Conservation (phyloP, 2,113 vertebrate species). For the Marmota monax region DNA sequence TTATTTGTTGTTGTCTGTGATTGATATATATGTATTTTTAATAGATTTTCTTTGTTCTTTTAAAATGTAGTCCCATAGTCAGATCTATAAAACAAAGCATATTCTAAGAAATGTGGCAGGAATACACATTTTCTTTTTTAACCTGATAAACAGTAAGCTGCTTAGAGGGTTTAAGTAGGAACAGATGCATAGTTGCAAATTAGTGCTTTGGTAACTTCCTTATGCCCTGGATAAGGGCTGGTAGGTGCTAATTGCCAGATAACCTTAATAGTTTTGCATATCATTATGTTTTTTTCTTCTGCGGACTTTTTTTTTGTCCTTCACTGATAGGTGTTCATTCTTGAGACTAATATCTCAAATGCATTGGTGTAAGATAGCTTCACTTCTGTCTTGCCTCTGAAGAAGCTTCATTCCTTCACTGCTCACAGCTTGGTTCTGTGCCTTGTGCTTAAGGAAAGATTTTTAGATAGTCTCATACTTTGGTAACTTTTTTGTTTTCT, state of each 20-base stretch:
- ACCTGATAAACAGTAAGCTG: neutral
- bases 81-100: neutral
- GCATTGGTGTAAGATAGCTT: neutral
- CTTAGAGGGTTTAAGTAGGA: neutral
- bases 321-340: neutral
- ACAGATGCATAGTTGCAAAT: neutral
- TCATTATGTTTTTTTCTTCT: slow-evolving; percentile 7
- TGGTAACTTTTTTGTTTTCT: neutral
- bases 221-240: neutral
- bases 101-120: neutral
- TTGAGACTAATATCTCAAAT: neutral
- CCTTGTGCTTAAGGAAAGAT: neutral
- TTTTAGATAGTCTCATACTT: neutral
- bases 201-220: neutral
- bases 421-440: neutral
- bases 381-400: neutral
- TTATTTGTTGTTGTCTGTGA: neutral
- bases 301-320: neutral
- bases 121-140: neutral
- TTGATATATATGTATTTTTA: neutral
- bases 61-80: slow-evolving; percentile 15
- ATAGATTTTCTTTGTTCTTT: neutral
- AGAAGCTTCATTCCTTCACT: neutral
- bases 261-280: neutral
- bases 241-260: too few species aligned